phyloP scores from a whole-genome alignment of 2,113 vertebrate species.

The Ondatra zibethicus region DNA sequence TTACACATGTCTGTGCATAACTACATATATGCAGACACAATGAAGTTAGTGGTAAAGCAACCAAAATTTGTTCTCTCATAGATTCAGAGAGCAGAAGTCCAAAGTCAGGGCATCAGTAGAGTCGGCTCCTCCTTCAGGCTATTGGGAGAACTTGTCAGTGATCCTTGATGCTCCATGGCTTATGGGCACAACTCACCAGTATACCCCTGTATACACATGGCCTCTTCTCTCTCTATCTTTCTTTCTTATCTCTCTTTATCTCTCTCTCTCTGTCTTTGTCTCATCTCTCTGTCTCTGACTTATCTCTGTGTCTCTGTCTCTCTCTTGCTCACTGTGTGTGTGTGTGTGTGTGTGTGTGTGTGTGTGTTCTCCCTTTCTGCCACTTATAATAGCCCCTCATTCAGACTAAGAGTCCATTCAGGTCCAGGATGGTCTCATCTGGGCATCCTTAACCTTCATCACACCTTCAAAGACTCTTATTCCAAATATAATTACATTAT shows the following conservation, averaged over 20 bases:
- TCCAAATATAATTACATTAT: conserved; percentile 3
- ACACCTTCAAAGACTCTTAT: conserved; percentile 20
- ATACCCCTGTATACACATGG: background rate
- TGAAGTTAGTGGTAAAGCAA: background rate
- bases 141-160: background rate
- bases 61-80: background rate
- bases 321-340: background rate
- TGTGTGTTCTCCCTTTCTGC: background rate
- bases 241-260: background rate
- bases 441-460: background rate
- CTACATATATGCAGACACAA: background rate
- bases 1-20: background rate
- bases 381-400: background rate
- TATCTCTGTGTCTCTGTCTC: background rate
- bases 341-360: background rate
- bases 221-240: background rate
- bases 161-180: background rate
- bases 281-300: background rate
- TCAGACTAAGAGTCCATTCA: background rate
- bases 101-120: background rate
- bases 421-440: background rate
- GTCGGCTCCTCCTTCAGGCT: background rate
- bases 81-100: background rate
- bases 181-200: background rate
- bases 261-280: background rate